Base-by-base conservation (phyloP, 2,888 invertebrate genomes). In the Caenorhabditis sp. region DNA sequence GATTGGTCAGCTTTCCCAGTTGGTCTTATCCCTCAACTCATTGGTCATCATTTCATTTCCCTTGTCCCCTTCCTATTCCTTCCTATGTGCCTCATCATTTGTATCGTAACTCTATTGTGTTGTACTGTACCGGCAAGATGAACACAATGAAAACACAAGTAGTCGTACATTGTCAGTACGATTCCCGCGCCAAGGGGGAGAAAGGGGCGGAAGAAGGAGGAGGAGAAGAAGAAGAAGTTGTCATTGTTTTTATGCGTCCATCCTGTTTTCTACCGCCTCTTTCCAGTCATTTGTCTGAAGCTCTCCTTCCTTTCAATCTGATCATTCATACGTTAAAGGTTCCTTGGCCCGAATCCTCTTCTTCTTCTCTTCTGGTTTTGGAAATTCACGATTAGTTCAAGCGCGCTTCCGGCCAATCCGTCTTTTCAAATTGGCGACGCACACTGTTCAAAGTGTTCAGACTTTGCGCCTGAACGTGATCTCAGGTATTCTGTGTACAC, bases 111-210 rank as follows among this genome's bases (percentile, higher is more conserved):
- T 67, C 65, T 65, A 60, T 74, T 74, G 71, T 71, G 32, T 62
- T 55, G 58, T 65, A 35, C 9, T 74, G 74, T 72, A 64, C 64
- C 55, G 22, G 11, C 40, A 24, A 11, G 37, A 13, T 40, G 58
- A 61, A 61, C 61, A 47, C 47, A 51, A 70, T 70, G 76, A 76
- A 51, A 60, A 67, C 65, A 51, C 53, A 44, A 72, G 64, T 64
- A 65, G 65, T 74, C 67, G 67, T 76, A 76, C 76, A 76, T 67
- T 67, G 67, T 51, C 76, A 76, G 76, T 76, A 76, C 76, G 51
- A 76, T 76, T 76, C 55, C 53, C 53, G 67, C 28, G 56, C 32
- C 60, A 40, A 32, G 62, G 35, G n/a, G n/a, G n/a, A n/a, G 55
- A 51, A 47, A 50, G 53, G 40, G 47, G 55, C 47, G 32, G 32